Evolutionary conservation across 2,888 invertebrate genomes (phyloP).

Genomic region (Agriopis marginaria): DNA sequence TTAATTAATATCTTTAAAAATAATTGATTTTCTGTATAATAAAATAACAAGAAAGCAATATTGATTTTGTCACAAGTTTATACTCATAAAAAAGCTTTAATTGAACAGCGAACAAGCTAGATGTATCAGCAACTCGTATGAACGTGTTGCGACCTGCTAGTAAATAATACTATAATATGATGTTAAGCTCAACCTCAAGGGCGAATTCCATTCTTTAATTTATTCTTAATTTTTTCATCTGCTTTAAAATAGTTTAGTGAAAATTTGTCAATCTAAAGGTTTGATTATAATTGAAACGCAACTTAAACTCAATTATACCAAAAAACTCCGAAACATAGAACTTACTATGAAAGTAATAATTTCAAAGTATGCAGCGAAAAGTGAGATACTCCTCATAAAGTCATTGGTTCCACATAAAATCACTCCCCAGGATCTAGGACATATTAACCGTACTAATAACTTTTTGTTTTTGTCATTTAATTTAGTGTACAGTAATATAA

Average conservation of each 20-base stretch:
- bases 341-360: background rate
- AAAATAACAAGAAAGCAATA: background rate
- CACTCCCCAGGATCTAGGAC: background rate
- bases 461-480: background rate
- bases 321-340: background rate
- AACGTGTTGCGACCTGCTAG: conserved; percentile 56
- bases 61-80: too few relatives aligned
- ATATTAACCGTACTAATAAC: background rate
- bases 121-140: conserved; percentile 48
- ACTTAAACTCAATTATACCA: background rate
- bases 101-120: conserved; percentile 20
- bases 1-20: too few relatives aligned
- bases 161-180: conserved; percentile 28
- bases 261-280: background rate
- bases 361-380: background rate
- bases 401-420: background rate
- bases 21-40: background rate
- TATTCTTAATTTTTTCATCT: background rate
- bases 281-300: background rate
- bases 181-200: conserved; percentile 39
- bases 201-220: conserved; percentile 36
- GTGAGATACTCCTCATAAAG: too few relatives aligned
- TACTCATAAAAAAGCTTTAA: background rate
- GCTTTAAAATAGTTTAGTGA: background rate
- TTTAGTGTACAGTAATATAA: background rate